phyloP scores from a whole-genome alignment of 2,113 vertebrate genomes.

The Larimichthys crocea region DNA sequence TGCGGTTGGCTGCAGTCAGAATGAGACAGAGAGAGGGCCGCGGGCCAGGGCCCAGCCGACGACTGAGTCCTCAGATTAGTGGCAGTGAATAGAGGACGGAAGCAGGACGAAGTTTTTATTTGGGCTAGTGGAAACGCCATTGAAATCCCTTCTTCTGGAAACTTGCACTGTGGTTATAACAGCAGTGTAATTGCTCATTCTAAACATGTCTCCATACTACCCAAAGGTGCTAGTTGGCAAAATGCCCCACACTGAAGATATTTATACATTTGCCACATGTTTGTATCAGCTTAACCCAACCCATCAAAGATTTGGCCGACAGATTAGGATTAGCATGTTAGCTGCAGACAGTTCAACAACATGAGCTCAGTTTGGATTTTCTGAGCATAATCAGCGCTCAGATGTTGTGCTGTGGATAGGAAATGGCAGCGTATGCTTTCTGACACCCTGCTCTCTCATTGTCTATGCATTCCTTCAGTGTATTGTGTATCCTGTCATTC shows the following conservation, averaged over 20 bases:
- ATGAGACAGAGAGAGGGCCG: not conserved
- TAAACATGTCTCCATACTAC: not conserved
- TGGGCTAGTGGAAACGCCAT: slow-evolving; percentile 45
- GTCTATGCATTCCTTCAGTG: slow-evolving; percentile 48
- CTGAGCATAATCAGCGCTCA: not conserved
- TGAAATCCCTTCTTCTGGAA: slow-evolving; percentile 71
- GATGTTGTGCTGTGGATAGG: slow-evolving; percentile 9
- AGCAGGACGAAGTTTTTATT: slow-evolving; percentile 47
- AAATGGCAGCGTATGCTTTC: slow-evolving; percentile 22
- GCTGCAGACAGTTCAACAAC: slow-evolving; percentile 2
- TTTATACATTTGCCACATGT: not conserved
- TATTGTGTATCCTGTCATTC: slow-evolving; percentile 46
- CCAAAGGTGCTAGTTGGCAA: slow-evolving; percentile 1
- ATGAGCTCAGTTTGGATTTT: slow-evolving; percentile 14
- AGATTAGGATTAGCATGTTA: slow-evolving; percentile 33
- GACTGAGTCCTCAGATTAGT: slow-evolving; percentile 73
- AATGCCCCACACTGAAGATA: not conserved
- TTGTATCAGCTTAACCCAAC: slow-evolving; percentile 10
- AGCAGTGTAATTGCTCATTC: slow-evolving; percentile 34
- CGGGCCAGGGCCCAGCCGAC: slow-evolving; percentile 24
- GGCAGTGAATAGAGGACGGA: slow-evolving; percentile 66
- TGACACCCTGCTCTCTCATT: slow-evolving; percentile 20
- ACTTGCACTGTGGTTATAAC: slow-evolving; percentile 59
- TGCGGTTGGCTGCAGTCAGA: slow-evolving; percentile 41
- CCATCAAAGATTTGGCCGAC: slow-evolving; percentile 20